A percentile compares a stretch with the other conserved stretches of the same genome.
Conservation (phyloP, 2,888 invertebrate genomes). For the Hypomecis punctinalis region DNA sequence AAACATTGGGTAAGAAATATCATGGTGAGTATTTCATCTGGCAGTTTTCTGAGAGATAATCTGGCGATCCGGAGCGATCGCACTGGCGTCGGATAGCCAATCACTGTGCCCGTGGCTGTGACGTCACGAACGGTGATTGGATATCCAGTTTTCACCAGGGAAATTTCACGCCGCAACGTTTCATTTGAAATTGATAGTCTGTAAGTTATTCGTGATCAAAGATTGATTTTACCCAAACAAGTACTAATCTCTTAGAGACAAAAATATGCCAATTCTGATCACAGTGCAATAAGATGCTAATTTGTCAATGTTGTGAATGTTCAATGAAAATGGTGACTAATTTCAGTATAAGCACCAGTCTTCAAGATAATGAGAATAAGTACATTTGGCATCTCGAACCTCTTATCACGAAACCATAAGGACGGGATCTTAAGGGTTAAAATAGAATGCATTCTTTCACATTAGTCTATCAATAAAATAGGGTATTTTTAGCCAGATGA, state of each 20-base stretch:
- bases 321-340: background rate
- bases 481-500: too few relatives aligned
- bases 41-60: background rate
- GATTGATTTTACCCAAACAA: background rate
- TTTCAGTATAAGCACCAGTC: constrained; percentile 2
- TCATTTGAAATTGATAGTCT: background rate
- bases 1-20: background rate
- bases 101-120: background rate
- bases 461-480: too few relatives aligned
- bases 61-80: background rate
- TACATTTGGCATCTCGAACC: constrained; percentile 11
- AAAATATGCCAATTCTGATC: background rate
- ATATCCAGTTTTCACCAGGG: too few relatives aligned
- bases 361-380: constrained; percentile 2
- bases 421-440: background rate
- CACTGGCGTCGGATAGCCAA: background rate
- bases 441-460: background rate
- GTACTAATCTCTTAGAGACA: background rate
- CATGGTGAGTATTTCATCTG: background rate
- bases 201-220: constrained; percentile 1
- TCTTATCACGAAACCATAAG: background rate
- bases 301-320: background rate
- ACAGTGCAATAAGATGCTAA: background rate
- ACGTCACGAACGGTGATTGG: background rate
- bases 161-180: too few relatives aligned